Evolutionary conservation across 23 tunicate species (phyloP), one percentile per base, ranked within the genome.

Genomic region (Diplosoma virens): DNA sequence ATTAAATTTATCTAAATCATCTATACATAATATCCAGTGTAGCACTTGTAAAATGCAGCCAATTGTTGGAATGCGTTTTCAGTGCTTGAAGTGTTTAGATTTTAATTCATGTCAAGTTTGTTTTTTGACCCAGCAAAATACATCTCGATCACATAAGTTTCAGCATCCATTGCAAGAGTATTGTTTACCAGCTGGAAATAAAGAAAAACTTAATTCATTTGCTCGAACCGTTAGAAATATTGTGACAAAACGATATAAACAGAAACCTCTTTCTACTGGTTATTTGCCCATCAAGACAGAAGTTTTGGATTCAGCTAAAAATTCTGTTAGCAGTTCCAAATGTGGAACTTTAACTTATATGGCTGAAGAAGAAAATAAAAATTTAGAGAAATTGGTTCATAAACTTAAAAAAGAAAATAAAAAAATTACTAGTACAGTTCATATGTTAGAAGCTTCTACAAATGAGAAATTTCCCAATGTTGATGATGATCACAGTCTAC

Each of bases 91-190:
- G 33, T 92, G 97, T 59, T 18, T 92, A 24, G 88, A 92, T 35
- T 85, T 85, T 73, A 75, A 92, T 53, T 54, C 83, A 17, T 92
- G 97, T 58, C 97, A 92, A 34, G 31, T 52, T 47, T 92, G 97
- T 50, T 92, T 85, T 41, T 60, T 92, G 18, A 76, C 78, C 3
- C 85, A 86, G 52, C 69, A 60, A 36, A 41, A 52, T 25, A 4
- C 35, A 11, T 35, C 78, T 29, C 35, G 72, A 47, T 69, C 87
- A 0, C 97, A 92, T 69, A 86, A 81, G 25, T 71, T 82, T 22
- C 53, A 79, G 17, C 97, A 92, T 56, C 97, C 97, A 5, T 69
- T 78, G 5, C 97, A 92, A 48, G 97, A 92, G 59, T 92, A 92
- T 61, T 85, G 86, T 66, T 26, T 66, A 14, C 91, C 92, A 47